Percentiles rank a stretch among this genome's conserved stretches.
Evolutionary conservation across 2,797 vertebrate genomes (phyloP).

Genomic region (Gobionotothen gibberifrons): DNA sequence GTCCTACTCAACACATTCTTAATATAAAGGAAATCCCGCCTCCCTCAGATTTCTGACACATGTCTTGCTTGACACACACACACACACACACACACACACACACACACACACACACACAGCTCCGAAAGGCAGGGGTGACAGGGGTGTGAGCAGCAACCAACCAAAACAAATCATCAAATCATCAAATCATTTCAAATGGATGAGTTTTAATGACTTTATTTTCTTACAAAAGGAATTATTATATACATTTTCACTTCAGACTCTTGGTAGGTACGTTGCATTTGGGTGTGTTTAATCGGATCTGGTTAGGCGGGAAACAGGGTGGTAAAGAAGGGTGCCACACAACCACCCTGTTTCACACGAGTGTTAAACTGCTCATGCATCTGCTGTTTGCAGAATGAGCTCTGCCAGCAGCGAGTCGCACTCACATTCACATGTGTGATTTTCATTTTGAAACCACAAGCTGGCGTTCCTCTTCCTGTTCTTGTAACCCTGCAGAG

Average conservation of each 20-base stretch:
- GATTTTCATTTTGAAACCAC: constrained; percentile 32
- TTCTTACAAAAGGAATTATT: neutral
- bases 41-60: constrained; percentile 18
- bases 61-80: neutral
- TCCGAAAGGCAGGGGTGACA: neutral
- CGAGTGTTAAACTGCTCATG: neutral
- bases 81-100: no score
- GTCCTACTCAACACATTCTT: neutral
- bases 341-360: neutral
- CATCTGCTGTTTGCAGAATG: constrained; percentile 21
- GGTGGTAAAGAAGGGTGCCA: neutral
- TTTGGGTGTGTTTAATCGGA: neutral
- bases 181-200: neutral
- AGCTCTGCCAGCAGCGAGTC: neutral
- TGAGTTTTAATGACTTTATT: rapidly evolving
- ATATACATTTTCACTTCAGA: neutral
- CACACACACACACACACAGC: neutral
- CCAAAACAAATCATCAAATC: neutral
- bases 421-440: neutral
- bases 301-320: neutral
- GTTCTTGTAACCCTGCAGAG: constrained; percentile 45
- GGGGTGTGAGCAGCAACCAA: neutral
- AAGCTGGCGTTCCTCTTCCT: constrained; percentile 60
- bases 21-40: constrained; percentile 39
- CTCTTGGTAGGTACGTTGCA: no score